Conservation (phyloP, 2,113 vertebrate species). For the Symphodus melops region DNA sequence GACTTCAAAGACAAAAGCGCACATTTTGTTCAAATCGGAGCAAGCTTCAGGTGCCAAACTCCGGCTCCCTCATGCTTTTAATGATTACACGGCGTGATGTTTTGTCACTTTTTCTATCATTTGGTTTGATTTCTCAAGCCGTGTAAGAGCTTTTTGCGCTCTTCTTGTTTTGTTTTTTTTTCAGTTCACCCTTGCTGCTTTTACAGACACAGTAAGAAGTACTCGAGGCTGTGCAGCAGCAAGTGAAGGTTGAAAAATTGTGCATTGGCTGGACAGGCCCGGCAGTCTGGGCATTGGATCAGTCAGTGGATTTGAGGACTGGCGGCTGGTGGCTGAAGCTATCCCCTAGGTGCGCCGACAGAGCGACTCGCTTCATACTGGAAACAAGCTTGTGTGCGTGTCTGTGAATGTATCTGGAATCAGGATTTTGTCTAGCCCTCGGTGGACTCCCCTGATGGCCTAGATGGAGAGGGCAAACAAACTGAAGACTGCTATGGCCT, state of each 20-base stretch:
- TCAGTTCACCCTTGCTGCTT: neutral
- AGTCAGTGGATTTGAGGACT: conserved; percentile 78
- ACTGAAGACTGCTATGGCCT: conserved; percentile 54
- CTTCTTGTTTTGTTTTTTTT: neutral
- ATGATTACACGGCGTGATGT: conserved; percentile 36
- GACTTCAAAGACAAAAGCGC: conserved; percentile 19
- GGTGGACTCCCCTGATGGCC: conserved; percentile 65
- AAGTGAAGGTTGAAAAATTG: conserved; percentile 70
- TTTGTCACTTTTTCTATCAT: conserved; percentile 30
- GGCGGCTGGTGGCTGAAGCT: conserved; percentile 72
- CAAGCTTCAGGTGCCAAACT: conserved; percentile 17
- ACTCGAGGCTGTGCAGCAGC: conserved; percentile 53
- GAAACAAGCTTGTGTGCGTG: conserved; percentile 41
- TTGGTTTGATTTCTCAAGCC: conserved; percentile 22
- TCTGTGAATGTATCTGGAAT: conserved; percentile 54
- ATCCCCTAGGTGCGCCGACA: conserved; percentile 72
- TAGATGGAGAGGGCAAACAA: conserved; percentile 63
- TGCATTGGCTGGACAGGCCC: conserved; percentile 63
- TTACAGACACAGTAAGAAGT: conserved; percentile 27
- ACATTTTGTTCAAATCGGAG: neutral
- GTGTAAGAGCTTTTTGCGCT: conserved; percentile 18
- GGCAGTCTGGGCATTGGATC: conserved; percentile 82
- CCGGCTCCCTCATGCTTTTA: neutral
- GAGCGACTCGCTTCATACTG: conserved; percentile 65
- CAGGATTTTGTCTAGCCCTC: conserved; percentile 60